phyloP scores from a whole-genome alignment of 2,797 vertebrate genomes.

The Sebastolobus altivelis region DNA sequence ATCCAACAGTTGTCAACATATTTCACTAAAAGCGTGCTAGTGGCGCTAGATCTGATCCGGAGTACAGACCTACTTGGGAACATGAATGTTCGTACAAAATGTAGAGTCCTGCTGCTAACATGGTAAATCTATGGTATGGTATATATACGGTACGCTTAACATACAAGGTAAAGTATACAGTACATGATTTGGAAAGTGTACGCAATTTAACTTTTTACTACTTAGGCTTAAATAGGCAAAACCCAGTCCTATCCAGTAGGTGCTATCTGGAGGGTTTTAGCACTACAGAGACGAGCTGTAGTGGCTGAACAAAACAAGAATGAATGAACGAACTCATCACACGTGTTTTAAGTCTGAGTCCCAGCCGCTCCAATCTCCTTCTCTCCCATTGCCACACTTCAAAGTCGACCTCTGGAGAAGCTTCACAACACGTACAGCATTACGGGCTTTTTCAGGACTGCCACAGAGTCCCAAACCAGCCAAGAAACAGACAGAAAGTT shows the following conservation, averaged over 20 bases:
- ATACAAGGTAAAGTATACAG: neutral
- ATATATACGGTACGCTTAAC: neutral
- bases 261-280: neutral
- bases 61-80: too few relatives aligned
- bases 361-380: conserved; percentile 51
- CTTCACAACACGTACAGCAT: conserved; percentile 64
- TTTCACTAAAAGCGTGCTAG: neutral
- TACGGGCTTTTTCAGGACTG: conserved; percentile 62
- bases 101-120: neutral
- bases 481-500: conserved; percentile 71
- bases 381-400: conserved; percentile 70
- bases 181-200: neutral
- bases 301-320: conserved; percentile 39
- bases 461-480: conserved; percentile 65
- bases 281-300: conserved; percentile 17
- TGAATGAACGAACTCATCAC: conserved; percentile 56
- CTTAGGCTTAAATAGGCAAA: conserved; percentile 1
- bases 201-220: neutral
- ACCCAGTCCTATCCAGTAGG: neutral
- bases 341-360: conserved; percentile 65
- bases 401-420: conserved; percentile 66
- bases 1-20: neutral
- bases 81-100: neutral
- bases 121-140: neutral
- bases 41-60: too few relatives aligned